These are phyloP conservation scores for Andrena haemorrhoa DNA, from an alignment of 2,888 invertebrate genomes.

Conservation along the genomic window DNA sequence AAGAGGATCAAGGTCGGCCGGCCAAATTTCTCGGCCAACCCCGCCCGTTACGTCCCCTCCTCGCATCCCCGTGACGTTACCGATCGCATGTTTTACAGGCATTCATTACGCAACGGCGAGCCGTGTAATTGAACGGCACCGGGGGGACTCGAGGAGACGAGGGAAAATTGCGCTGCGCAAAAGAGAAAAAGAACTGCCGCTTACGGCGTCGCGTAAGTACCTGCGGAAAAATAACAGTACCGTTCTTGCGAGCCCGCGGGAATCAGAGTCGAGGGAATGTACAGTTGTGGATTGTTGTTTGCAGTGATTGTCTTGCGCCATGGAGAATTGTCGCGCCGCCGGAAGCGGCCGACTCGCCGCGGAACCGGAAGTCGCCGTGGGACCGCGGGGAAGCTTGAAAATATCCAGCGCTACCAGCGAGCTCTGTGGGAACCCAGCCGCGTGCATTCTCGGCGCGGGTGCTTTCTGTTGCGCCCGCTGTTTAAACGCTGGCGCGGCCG, in stretches of 20 bases:
- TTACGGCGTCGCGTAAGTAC: slow-evolving; percentile 11
- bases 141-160: background rate
- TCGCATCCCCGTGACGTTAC: slow-evolving; percentile 9
- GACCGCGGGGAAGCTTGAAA: slow-evolving; percentile 69
- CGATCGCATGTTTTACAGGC: slow-evolving; percentile 26
- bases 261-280: slow-evolving; percentile 15
- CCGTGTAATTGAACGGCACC: slow-evolving; percentile 3
- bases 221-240: slow-evolving; percentile 19
- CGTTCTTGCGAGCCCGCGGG: background rate
- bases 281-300: slow-evolving; percentile 27
- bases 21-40: background rate
- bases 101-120: slow-evolving; percentile 15
- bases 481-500: too few relatives aligned
- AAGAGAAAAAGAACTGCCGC: too few relatives aligned
- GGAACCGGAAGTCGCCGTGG: slow-evolving; percentile 76
- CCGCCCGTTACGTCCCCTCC: slow-evolving; percentile 31
- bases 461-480: slow-evolving; percentile 11
- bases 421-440: slow-evolving; percentile 61
- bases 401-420: slow-evolving; percentile 54
- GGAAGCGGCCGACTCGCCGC: slow-evolving; percentile 50
- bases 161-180: slow-evolving; percentile 12
- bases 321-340: slow-evolving; percentile 65
- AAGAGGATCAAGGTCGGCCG: slow-evolving; percentile 56
- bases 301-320: slow-evolving; percentile 16
- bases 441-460: slow-evolving; percentile 20